Evolutionary conservation across 2,888 invertebrate species (phyloP).

Genomic region (Cataglyphis altisquamis): DNA sequence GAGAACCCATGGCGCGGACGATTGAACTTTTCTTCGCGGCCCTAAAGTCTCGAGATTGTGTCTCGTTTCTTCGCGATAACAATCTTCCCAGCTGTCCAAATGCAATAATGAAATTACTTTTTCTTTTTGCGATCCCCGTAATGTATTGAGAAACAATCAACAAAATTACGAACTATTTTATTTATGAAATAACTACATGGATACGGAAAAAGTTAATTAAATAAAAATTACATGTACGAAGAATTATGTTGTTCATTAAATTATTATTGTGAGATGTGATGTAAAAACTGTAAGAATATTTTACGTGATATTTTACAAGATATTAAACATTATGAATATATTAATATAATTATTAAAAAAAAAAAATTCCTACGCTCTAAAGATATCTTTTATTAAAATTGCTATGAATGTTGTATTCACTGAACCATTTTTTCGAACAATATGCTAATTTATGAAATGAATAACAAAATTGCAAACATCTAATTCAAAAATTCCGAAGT

Average conservation of each 20-base stretch:
- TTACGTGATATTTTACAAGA: background rate
- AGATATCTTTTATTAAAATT: background rate
- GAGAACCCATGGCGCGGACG: slow-evolving; percentile 67
- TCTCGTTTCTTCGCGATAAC: slow-evolving; percentile 65
- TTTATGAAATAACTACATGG: background rate
- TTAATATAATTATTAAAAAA: background rate
- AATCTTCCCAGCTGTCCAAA: slow-evolving; percentile 45
- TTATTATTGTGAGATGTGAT: background rate
- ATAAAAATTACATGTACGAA: background rate
- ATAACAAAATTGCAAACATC: background rate
- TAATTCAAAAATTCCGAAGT: slow-evolving; percentile 31
- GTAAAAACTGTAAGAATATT: background rate
- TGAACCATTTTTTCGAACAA: background rate
- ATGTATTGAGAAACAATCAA: background rate
- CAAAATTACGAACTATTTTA: background rate
- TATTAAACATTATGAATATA: background rate
- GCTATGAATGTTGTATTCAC: background rate
- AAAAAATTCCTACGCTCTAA: background rate
- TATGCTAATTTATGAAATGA: slow-evolving; percentile 28
- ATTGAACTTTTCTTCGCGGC: slow-evolving; percentile 67
- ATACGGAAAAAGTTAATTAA: background rate
- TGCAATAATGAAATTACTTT: slow-evolving; percentile 46
- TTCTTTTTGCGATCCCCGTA: background rate
- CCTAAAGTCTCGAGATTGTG: slow-evolving; percentile 62
- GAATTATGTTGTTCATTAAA: background rate